These are phyloP conservation scores for Dendroctonus valens DNA, from an alignment of 1,140 invertebrate species.

Conservation along the genomic window DNA sequence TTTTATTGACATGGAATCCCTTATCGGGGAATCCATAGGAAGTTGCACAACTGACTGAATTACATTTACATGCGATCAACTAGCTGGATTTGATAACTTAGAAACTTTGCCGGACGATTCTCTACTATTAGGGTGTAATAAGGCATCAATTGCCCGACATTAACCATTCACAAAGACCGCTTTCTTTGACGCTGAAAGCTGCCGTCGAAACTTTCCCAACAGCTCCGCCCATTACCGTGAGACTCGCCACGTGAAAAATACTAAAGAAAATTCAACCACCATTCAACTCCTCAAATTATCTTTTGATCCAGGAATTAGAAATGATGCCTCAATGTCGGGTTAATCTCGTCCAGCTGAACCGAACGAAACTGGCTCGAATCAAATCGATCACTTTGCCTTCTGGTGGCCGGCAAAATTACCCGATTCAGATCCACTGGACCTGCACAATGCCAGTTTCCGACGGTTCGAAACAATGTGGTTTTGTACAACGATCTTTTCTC, in stretches of 20 bases:
- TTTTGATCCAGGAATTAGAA: too few species aligned
- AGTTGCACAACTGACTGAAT: constrained; percentile 1
- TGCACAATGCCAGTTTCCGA: too few species aligned
- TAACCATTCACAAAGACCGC: constrained; percentile 1
- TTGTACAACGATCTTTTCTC: constrained; percentile 22
- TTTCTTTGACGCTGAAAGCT: background rate
- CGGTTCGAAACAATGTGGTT: background rate
- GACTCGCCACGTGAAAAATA: constrained; percentile 11
- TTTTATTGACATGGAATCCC: constrained; percentile 36
- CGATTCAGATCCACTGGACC: too few species aligned
- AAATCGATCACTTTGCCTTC: too few species aligned
- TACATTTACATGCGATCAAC: too few species aligned
- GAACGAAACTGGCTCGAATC: too few species aligned
- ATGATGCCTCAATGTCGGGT: too few species aligned
- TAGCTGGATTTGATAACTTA: background rate
- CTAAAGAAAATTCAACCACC: too few species aligned
- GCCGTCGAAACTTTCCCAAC: too few species aligned
- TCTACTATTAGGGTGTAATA: background rate
- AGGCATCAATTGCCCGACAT: background rate
- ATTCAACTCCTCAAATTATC: too few species aligned
- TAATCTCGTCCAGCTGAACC: too few species aligned
- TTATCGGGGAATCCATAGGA: constrained; percentile 40
- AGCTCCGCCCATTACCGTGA: constrained; percentile 14
- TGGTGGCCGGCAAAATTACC: too few species aligned
- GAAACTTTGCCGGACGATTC: background rate